A percentile compares a stretch with the other conserved stretches of the same genome.
These are phyloP conservation scores for Orycteropus afer DNA, from an alignment of 2,113 vertebrate genomes.

Conservation along the genomic window DNA sequence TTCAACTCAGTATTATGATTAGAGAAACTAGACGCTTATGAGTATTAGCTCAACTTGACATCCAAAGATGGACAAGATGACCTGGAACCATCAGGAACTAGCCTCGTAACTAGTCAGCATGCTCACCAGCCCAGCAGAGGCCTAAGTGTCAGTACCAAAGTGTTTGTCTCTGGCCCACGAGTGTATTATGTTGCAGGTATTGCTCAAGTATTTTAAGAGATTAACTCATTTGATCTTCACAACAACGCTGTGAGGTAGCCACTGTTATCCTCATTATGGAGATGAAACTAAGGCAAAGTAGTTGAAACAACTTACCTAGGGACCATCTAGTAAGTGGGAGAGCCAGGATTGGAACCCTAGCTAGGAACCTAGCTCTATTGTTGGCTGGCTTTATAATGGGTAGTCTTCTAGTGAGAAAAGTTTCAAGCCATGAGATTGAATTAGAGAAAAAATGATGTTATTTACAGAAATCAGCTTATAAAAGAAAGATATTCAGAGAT, in stretches of 20 bases:
- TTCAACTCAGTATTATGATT: not conserved
- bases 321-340: not conserved
- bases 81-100: not conserved
- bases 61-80: not conserved
- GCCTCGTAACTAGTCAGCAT: not conserved
- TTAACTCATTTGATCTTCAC: no score
- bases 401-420: not conserved
- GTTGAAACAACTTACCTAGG: not conserved
- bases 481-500: not conserved
- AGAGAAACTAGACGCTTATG: not conserved
- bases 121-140: not conserved
- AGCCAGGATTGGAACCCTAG: not conserved
- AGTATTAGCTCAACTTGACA: not conserved
- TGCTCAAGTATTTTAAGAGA: not conserved
- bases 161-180: not conserved
- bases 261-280: not conserved
- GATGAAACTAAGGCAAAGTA: not conserved
- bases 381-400: not conserved
- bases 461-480: not conserved
- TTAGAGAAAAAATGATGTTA: not conserved
- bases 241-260: not conserved
- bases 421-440: not conserved
- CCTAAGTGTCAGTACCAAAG: not conserved
- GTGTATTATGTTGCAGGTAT: not conserved
- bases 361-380: no score